Evolutionary conservation across 2,113 vertebrate genomes (phyloP), one percentile per base, ranked within the genome.

Genomic region (Gobio gobio): DNA sequence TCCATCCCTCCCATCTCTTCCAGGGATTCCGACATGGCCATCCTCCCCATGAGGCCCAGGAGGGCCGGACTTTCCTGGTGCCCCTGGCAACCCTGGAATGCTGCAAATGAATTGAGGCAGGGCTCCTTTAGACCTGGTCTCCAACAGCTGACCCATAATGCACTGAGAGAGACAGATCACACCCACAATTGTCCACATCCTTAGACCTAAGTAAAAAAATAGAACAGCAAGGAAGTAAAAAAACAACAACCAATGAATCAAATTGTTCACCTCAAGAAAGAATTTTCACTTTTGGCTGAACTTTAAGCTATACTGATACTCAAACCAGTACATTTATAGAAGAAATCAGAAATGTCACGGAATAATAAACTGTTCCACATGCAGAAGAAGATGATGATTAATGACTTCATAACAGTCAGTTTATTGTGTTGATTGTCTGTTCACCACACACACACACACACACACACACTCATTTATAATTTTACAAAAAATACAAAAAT

Each of bases 1-100:
- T 92, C 98, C 98, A 66, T 99, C 98, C 95, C 98, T 95, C 2
- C 98, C 98, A 84, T 99, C 98, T 94, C 98, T 96, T 93, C 98
- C 98, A 8, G 97, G 96, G 86, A 99, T 95, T 79, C 98, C 98
- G 61, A 97, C 94, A 82, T 95, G 95, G 88, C 98, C 98, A 0
- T 96, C 96, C 6, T 94, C 94, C 78, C 98, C 98, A 0, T 94
- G 94, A 49, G 95, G 82, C n/a, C 98, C 98, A 0, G 85, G 87
- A 20, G 94, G 93, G 86, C 98, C 98, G 0, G 95, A 95, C 70
- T 95, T 95, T 0, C 98, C 98, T 0, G 92, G 94, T 18, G 93
- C 90, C 9, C 98, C 98, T 1, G 97, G 96, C 58, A 96, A 90
- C 73, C 98, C 98, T 0, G 97, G 97, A 43, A 97, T 94, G 78